These are phyloP conservation scores for Misgurnus anguillicaudatus DNA, from an alignment of 2,113 vertebrate genomes.

Conservation along the genomic window DNA sequence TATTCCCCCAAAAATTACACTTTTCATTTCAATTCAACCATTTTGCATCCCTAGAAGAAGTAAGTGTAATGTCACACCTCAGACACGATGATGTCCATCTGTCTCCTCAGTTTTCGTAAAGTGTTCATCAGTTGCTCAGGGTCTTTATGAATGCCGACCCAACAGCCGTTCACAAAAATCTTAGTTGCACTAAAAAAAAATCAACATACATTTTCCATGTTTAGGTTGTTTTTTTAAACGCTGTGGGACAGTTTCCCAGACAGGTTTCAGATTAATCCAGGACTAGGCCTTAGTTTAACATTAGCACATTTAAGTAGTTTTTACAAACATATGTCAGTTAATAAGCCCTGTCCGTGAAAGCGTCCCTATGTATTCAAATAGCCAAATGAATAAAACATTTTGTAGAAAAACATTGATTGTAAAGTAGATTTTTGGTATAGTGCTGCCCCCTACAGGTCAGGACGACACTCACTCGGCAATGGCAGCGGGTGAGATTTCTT, in stretches of 20 bases:
- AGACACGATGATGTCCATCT: constrained; percentile 99
- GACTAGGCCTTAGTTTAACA: too few species aligned
- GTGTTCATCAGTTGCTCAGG: constrained; percentile 99
- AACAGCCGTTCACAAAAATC: constrained; percentile 99
- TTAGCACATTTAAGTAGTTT: too few species aligned
- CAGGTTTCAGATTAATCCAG: too few species aligned
- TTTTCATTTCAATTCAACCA: too few species aligned
- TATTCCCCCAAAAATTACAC: too few species aligned
- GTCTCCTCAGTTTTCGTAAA: constrained; percentile 89
- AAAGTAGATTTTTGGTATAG: not conserved
- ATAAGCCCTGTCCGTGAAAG: too few species aligned
- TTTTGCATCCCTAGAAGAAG: too few species aligned
- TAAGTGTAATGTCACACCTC: constrained; percentile 75
- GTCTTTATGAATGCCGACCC: constrained; percentile 99
- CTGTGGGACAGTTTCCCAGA: too few species aligned
- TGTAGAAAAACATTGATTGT: not conserved
- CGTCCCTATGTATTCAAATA: too few species aligned
- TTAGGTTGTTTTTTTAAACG: too few species aligned
- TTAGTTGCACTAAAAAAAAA: constrained; percentile 85
- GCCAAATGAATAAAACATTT: too few species aligned
- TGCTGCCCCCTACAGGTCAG: constrained; percentile 27
- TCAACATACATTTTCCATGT: not conserved
- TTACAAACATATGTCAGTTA: too few species aligned
- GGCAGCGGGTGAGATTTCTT: constrained; percentile 98
- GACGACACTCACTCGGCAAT: constrained; percentile 89